A percentile compares a stretch with the other conserved stretches of the same genome.
Conservation (phyloP, 2,888 invertebrate species). For the Teinopalpus imperialis region DNA sequence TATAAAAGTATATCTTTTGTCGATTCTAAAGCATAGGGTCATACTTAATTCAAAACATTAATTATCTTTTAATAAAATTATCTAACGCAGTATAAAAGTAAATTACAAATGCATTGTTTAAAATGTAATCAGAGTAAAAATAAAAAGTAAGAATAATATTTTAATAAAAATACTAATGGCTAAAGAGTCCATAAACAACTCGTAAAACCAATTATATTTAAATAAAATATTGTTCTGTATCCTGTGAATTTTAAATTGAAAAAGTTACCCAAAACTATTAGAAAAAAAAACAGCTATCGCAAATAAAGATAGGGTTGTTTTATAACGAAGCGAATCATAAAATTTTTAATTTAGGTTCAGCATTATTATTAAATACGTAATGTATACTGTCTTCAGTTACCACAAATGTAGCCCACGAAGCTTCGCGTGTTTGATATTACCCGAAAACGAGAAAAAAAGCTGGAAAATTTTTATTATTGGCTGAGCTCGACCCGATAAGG, state of each 20-base stretch:
- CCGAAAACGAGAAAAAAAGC: slow-evolving; percentile 67
- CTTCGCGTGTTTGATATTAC: slow-evolving; percentile 72
- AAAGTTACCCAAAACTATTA: neutral
- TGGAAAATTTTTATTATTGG: slow-evolving; percentile 70
- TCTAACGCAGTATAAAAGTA: too few relatives aligned
- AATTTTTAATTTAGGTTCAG: slow-evolving; percentile 58
- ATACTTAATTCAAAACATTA: too few relatives aligned
- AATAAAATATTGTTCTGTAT: too few relatives aligned
- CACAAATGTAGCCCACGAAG: slow-evolving; percentile 52
- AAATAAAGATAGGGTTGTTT: neutral
- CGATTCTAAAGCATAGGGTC: too few relatives aligned
- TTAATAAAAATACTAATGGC: too few relatives aligned
- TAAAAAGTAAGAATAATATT: too few relatives aligned
- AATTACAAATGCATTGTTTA: too few relatives aligned
- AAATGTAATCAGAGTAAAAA: too few relatives aligned
- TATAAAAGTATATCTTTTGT: too few relatives aligned
- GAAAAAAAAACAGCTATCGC: neutral
- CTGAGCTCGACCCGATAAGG: slow-evolving; percentile 65
- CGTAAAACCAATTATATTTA: too few relatives aligned
- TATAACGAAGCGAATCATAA: neutral
- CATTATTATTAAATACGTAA: slow-evolving; percentile 59
- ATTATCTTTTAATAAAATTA: too few relatives aligned
- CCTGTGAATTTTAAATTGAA: neutral
- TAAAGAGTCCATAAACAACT: too few relatives aligned
- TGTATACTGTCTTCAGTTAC: slow-evolving; percentile 54